Evolutionary conservation across 2,113 vertebrate species (phyloP), one percentile per base, ranked within the genome.

Genomic region (Poicephalus gulielmi): DNA sequence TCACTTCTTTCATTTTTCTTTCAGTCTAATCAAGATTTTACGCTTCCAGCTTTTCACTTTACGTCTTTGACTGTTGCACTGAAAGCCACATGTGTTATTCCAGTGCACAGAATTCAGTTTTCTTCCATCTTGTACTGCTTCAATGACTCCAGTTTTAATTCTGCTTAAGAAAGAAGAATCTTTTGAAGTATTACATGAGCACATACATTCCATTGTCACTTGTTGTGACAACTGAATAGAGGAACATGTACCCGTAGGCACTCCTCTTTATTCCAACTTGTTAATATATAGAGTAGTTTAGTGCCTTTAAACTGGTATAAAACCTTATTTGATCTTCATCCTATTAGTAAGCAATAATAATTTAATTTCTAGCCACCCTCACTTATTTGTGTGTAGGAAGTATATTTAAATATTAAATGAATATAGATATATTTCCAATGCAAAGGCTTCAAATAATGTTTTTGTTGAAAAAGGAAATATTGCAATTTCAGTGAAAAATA

Each of bases 41-140:
- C 83, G 39, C 68, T 89, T 90, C 63, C 68, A 86, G 70, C 86
- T 82, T 91, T 95, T 95, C 80, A 33, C 9, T 46, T 84, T 75
- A 24, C 17, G 84, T 33, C 64, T 92, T 91, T 53, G 55, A 47
- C 68, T 89, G 67, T 63, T 83, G 77, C 60, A 55, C n/a, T 49
- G 60, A 69, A 95, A 91, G 50, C 44, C 53, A 60, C 52, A 85
- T 62, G 55, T 74, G 66, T 96, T 93, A 86, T 94, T 94, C 86
- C 57, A 75, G 63, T 49, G 78, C 47, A 71, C 41, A 92, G 49
- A 95, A 88, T 83, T 95, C 50, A 87, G 12, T 95, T 95, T 96
- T 90, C 60, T 95, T 52, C 47, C 5, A 1, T 66, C 92, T 86
- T 83, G 60, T 91, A 80, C 75, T 95, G 76, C 81, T 96, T 91